A percentile compares a stretch with the other conserved stretches of the same genome.
Evolutionary conservation across 2,113 vertebrate species (phyloP).

Genomic region (Nipponia nippon): DNA sequence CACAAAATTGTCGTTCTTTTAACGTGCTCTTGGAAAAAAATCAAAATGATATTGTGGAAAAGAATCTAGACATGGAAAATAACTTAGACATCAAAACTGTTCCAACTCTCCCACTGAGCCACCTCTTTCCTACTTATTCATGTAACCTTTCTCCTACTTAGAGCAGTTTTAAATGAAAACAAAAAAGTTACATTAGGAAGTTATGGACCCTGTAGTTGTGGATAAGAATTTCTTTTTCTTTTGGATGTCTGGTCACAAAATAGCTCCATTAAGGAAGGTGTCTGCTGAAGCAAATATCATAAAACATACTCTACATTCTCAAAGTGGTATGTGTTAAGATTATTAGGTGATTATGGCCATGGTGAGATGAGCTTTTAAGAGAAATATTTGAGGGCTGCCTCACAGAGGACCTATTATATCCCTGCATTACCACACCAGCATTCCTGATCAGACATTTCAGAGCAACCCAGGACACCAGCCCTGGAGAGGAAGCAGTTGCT

Average conservation of each 20-base stretch:
- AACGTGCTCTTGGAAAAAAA: not conserved
- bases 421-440: not conserved
- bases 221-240: not conserved
- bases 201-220: not conserved
- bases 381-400: constrained; percentile 14
- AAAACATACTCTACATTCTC: not conserved
- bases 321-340: not conserved
- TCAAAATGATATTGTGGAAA: constrained; percentile 3
- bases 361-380: constrained; percentile 13
- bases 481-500: not conserved
- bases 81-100: not conserved
- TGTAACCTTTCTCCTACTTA: constrained; percentile 7
- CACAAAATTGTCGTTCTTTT: constrained; percentile 34
- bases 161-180: not conserved
- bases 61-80: constrained; percentile 23
- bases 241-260: not conserved
- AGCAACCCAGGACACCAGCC: not conserved
- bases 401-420: not conserved
- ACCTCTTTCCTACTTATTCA: not conserved
- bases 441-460: not conserved
- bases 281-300: not conserved
- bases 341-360: not conserved
- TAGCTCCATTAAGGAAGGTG: not conserved
- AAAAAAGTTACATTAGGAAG: not conserved
- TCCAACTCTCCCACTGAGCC: not conserved